Evolutionary conservation across 2,113 vertebrate genomes (phyloP).

Genomic region (Sphaerodactylus townsendi): DNA sequence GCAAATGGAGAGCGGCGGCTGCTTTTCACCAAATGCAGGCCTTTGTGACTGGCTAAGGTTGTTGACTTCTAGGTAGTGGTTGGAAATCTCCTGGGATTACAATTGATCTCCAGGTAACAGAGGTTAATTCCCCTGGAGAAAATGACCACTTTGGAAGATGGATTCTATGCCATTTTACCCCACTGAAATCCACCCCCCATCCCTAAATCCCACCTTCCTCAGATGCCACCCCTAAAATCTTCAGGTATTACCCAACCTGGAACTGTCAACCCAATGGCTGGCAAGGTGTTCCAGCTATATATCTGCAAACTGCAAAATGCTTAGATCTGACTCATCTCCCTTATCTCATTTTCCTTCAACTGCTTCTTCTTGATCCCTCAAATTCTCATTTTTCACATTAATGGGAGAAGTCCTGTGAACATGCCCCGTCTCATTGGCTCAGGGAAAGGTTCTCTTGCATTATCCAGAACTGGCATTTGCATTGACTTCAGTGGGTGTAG

Average conservation of each 20-base stretch:
- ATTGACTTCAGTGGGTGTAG: no score
- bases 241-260: no score
- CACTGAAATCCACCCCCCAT: no score
- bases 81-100: no score
- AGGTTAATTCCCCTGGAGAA: no score
- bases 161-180: no score
- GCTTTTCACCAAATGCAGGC: background rate
- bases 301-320: background rate
- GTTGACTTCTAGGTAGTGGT: no score
- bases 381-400: background rate
- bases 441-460: background rate
- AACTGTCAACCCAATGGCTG: background rate
- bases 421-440: background rate
- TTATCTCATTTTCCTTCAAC: background rate
- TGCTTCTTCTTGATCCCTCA: background rate
- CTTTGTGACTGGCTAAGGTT: background rate
- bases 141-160: no score
- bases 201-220: no score
- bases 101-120: no score
- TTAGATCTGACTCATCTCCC: background rate
- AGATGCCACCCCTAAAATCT: no score
- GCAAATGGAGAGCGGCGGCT: background rate
- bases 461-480: background rate
- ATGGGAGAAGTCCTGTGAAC: background rate
- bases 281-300: background rate